Evolutionary conservation across 2,888 invertebrate genomes (phyloP), one percentile per base, ranked within the genome.

Genomic region (Epirrhoe tristata): DNA sequence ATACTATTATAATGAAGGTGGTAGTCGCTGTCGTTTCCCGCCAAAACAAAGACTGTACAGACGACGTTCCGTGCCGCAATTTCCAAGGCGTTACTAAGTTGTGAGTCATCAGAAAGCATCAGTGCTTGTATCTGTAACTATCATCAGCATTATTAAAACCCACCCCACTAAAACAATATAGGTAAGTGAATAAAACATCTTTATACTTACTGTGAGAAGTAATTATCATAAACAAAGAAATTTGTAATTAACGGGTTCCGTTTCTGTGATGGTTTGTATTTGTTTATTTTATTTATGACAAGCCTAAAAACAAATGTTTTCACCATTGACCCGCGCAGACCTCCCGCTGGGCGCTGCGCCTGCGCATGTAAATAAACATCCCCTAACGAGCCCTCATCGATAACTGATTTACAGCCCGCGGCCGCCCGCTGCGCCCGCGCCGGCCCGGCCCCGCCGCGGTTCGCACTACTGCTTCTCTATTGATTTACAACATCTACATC

Each of bases 401-500:
- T 53, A 57, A 67, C n/a, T 39, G 67, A 67, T 63, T 63, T 63
- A 67, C 72, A 75, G 81, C 75, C 64, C 63, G 73, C 67, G 67
- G 57, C 53, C 56, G 46, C 50, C 46, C 34, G 36, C 12, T 51
- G 55, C 52, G 56, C 10, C 5, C 17, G 63, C 36, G 62, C 53
- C 62, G 72, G 69, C 54, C 60, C 64, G n/a, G 74, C 73, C 65
- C 67, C 65, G 12, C 34, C 75, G 77, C 79, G 79, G 24, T 80
- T 6, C 52, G 16, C 10, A 8, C 48, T n/a, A 14, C 39, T 39
- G 36, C 10, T 12, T 14, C 32, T 16, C 16, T 79, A 79, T 60
- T 74, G 74, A 82, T 81, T 82, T 82, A 82, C 81, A 75, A 66
- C 81, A 74, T 75, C 74, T 72, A 78, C 81, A 81, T 78, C 69